These are phyloP conservation scores for Poeciliopsis retropinna DNA, from an alignment of 2,113 vertebrate species.

Conservation along the genomic window DNA sequence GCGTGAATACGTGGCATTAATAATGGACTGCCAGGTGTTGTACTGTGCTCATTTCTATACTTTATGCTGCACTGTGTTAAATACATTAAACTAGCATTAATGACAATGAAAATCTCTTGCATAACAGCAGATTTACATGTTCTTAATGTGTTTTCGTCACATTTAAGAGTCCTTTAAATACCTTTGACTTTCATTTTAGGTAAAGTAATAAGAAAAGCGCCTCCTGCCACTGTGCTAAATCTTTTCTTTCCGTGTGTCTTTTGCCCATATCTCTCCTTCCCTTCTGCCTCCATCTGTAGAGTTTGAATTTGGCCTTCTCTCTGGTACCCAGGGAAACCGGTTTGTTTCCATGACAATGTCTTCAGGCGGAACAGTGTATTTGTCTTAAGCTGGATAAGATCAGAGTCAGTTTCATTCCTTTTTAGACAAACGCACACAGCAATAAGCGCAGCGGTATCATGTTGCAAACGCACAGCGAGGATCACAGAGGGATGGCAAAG, in stretches of 20 bases:
- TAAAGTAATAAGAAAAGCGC: conserved; percentile 21
- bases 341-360: conserved; percentile 81
- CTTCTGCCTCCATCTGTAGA: conserved; percentile 22
- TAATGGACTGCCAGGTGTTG: background rate
- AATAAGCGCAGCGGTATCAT: conserved; percentile 22
- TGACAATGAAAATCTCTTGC: background rate
- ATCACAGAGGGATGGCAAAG: background rate
- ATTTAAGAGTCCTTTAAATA: conserved; percentile 16
- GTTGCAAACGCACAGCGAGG: conserved; percentile 24
- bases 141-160: conserved; percentile 10
- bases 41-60: background rate
- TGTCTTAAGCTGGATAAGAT: conserved; percentile 80
- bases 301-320: conserved; percentile 66
- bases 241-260: conserved; percentile 50
- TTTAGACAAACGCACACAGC: conserved; percentile 47
- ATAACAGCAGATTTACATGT: conserved; percentile 2
- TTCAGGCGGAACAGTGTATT: conserved; percentile 74
- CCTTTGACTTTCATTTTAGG: conserved; percentile 26
- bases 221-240: conserved; percentile 34
- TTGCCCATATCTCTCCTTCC: conserved; percentile 29
- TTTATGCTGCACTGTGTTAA: background rate
- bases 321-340: conserved; percentile 75
- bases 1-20: background rate
- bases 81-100: background rate
- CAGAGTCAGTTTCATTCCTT: conserved; percentile 72